These are phyloP conservation scores for Rhinichthys osculus DNA, from an alignment of 2,797 vertebrate genomes.

Conservation along the genomic window DNA sequence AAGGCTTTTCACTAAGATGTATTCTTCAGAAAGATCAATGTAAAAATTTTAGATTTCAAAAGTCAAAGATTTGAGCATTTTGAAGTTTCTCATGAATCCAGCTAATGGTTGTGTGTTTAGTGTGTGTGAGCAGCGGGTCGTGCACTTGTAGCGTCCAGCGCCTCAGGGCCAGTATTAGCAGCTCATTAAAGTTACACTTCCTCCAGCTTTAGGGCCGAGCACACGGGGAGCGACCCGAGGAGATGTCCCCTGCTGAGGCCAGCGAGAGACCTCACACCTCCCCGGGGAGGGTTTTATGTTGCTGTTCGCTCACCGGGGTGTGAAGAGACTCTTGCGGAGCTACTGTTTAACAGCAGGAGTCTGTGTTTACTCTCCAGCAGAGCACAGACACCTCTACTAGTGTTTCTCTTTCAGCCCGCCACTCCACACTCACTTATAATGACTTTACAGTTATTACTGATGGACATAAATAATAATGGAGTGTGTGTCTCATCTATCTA, in stretches of 20 bases:
- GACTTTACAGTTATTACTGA: not conserved
- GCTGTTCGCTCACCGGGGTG: conserved; percentile 46
- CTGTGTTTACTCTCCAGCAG: conserved; percentile 27
- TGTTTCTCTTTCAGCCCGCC: not conserved
- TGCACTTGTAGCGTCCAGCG: conserved; percentile 27
- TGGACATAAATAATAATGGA: not conserved
- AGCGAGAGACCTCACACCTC: conserved; percentile 60
- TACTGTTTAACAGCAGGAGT: conserved; percentile 55
- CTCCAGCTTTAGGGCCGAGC: conserved; percentile 40
- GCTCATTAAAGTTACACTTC: conserved; percentile 50
- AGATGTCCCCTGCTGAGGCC: conserved; percentile 24
- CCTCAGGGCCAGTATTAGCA: conserved; percentile 41
- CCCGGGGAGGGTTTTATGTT: conserved; percentile 47
- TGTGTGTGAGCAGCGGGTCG: not conserved
- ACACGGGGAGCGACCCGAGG: not conserved
- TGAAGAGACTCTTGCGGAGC: conserved; percentile 30
- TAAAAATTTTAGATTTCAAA: not conserved
- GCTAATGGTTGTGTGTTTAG: conserved; percentile 8
- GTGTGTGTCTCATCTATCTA: not conserved
- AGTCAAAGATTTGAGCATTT: not conserved
- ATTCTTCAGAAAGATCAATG: not conserved
- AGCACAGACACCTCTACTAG: not conserved
- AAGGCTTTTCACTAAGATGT: not conserved
- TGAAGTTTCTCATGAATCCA: not conserved
- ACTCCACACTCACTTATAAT: not conserved